Conservation (phyloP, 2,113 vertebrate species). For the Ardeotis arabs region DNA sequence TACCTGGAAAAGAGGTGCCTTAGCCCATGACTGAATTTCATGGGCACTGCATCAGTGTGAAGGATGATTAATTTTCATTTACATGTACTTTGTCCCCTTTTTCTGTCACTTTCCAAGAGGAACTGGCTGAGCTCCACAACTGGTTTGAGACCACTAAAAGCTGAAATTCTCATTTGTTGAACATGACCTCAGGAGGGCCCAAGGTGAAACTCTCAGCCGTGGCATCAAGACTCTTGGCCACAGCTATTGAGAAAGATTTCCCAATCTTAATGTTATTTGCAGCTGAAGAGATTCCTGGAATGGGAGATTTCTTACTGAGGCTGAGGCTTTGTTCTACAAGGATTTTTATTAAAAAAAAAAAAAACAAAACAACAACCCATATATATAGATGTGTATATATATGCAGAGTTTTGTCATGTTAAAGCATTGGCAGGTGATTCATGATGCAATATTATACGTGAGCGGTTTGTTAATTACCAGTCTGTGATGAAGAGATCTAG, state of each 20-base stretch:
- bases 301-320: neutral
- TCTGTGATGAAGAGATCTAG: neutral
- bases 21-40: neutral
- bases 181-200: neutral
- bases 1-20: neutral
- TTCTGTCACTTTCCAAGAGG: neutral
- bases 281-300: neutral
- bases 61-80: neutral
- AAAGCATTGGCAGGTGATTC: neutral
- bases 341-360: too few relatives aligned
- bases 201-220: neutral
- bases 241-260: neutral
- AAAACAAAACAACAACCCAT: too few relatives aligned
- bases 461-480: neutral
- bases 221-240: neutral
- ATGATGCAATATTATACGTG: neutral
- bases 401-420: neutral
- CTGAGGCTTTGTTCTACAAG: neutral
- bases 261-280: neutral
- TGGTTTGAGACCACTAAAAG: neutral
- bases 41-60: accelerated
- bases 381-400: too few relatives aligned
- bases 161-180: neutral
- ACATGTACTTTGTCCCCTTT: neutral
- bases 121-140: neutral